Conservation (phyloP, 2,797 vertebrate genomes). For the Lutjanus campechanus region DNA sequence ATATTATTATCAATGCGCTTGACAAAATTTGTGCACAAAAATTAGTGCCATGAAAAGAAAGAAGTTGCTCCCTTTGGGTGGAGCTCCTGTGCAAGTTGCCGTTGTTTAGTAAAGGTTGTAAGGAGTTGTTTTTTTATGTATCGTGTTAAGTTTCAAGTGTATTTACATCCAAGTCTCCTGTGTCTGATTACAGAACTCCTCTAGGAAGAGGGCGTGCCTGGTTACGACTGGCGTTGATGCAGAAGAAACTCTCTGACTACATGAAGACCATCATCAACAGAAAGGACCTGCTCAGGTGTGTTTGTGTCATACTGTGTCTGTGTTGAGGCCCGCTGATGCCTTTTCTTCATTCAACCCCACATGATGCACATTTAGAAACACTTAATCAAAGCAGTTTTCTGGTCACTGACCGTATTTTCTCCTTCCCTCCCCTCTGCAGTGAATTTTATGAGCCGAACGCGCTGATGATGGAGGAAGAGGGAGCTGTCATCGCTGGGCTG, state of each 20-base stretch:
- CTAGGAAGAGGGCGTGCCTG: conserved; percentile 97
- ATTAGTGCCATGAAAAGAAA: background rate
- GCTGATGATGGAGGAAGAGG: conserved; percentile 99
- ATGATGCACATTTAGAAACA: background rate
- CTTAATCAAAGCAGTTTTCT: background rate
- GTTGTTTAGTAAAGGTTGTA: background rate
- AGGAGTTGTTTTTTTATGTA: background rate
- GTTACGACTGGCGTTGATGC: conserved; percentile 98
- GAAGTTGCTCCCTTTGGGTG: too few species aligned
- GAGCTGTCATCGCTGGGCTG: conserved; percentile 96
- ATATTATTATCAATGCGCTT: background rate
- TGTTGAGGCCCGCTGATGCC: background rate
- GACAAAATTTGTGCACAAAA: background rate
- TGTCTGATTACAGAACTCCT: conserved; percentile 88
- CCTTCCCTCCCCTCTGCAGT: conserved; percentile 71
- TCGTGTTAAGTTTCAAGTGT: background rate
- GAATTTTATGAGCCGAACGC: conserved; percentile 98
- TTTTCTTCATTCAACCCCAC: accelerated
- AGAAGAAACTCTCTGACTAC: conserved; percentile 99
- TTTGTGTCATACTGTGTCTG: background rate
- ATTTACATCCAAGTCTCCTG: background rate
- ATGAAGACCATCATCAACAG: conserved; percentile 99
- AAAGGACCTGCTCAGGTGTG: conserved; percentile 97
- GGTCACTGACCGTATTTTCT: background rate
- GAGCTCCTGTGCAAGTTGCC: background rate